Evolutionary conservation across 2,888 invertebrate genomes (phyloP).

Genomic region (Sisyra terminalis): DNA sequence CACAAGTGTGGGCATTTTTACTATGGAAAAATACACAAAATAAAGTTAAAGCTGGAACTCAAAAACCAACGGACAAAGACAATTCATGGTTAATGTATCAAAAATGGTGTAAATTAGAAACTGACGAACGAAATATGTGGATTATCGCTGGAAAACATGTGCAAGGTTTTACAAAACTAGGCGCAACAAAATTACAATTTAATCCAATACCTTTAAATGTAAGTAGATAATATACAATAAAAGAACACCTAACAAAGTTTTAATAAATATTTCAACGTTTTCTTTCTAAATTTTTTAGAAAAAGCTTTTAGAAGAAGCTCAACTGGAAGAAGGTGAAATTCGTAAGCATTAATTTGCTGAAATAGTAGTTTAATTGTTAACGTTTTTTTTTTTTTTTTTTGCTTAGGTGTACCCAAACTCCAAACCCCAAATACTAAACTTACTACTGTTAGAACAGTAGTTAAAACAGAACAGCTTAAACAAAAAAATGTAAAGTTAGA

Average conservation of each 20-base stretch:
- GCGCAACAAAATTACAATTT: conserved; percentile 48
- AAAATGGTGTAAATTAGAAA: conserved; percentile 67
- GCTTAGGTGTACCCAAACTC: background rate
- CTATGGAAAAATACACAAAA: conserved; percentile 57
- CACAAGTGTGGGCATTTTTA: conserved; percentile 73
- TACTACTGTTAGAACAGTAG: conserved; percentile 7
- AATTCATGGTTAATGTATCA: conserved; percentile 70
- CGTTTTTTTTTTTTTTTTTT: background rate
- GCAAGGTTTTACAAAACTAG: conserved; percentile 49
- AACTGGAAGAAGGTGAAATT: conserved; percentile 15
- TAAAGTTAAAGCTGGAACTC: conserved; percentile 21
- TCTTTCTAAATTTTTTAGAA: conserved; percentile 1
- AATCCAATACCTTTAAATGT: conserved; percentile 16
- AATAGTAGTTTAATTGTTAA: background rate
- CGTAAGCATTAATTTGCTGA: conserved; percentile 11
- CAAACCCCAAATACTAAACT: conserved; percentile 1
- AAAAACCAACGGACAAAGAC: conserved; percentile 29
- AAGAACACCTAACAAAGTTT: no score
- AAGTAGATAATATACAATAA: background rate
- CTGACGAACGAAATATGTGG: conserved; percentile 58
- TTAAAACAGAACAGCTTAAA: conserved; percentile 6
- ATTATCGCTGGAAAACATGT: conserved; percentile 62
- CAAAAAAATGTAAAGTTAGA: conserved; percentile 7
- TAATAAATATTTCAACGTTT: no score
- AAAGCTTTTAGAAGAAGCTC: conserved; percentile 12